A percentile compares a stretch with the other conserved stretches of the same genome.
Conservation (phyloP, 2,888 invertebrate species). For the Peribatodes rhomboidaria region DNA sequence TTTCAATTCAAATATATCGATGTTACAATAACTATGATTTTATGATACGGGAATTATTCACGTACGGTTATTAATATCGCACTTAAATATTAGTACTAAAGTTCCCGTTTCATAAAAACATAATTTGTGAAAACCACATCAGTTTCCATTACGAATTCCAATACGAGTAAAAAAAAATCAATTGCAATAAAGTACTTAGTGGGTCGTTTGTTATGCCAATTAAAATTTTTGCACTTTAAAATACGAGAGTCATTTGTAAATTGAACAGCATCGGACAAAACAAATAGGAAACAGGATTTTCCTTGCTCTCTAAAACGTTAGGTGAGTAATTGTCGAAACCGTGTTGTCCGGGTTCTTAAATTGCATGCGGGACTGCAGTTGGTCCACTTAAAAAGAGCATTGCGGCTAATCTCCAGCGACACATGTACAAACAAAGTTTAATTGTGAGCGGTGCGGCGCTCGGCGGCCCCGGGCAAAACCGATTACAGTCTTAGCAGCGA, state of each 20-base stretch:
- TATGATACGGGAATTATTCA: no score
- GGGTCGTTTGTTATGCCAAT: no score
- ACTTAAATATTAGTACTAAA: no score
- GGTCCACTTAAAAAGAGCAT: conserved; percentile 85
- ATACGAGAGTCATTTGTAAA: neutral
- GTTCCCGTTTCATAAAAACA: no score
- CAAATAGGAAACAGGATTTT: conserved; percentile 15
- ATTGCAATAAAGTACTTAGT: no score
- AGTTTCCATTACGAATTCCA: no score
- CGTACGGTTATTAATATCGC: no score
- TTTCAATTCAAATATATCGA: no score
- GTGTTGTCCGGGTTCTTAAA: conserved; percentile 77
- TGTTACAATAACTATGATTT: no score
- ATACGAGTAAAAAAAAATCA: no score
- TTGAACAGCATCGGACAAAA: conserved; percentile 5
- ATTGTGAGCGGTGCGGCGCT: conserved; percentile 76
- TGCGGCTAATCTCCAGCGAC: conserved; percentile 85
- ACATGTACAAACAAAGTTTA: conserved; percentile 86
- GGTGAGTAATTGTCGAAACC: conserved; percentile 68
- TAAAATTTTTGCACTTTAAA: neutral
- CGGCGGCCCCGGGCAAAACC: conserved; percentile 80
- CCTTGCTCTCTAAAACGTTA: conserved; percentile 19
- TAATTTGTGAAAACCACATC: no score
- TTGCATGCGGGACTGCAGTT: conserved; percentile 77
- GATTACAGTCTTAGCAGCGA: conserved; percentile 84